Base-by-base conservation (phyloP, 2,888 invertebrate genomes). In the Watsonalla cultraria region DNA sequence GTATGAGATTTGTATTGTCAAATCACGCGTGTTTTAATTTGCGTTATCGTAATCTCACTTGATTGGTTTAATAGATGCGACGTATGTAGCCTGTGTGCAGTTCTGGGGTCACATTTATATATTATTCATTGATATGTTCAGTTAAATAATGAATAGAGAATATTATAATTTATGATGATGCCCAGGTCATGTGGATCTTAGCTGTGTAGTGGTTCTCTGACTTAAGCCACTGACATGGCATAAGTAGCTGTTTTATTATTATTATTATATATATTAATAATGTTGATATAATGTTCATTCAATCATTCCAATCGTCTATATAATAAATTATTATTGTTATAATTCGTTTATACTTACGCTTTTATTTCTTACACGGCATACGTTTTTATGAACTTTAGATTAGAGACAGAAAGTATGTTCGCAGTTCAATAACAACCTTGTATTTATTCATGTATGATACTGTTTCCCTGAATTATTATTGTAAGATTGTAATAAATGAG, bases 391-490 rank as follows among this genome's bases (percentile, higher is more conserved):
- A 42, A 42, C 42, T 42, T 42, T 11, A 11, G 37, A 72, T 78
- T 79, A 79, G 78, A 77, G 78, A 64, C 72, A 65, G 74, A 80
- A 77, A 76, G 76, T 71, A 74, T 77, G 79, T 81, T 83, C 70
- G 82, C 83, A 82, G 82, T 85, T 85, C 84, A 84, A 80, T 82
- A 83, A 79, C 88, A 86, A 84, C 84, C 87, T 84, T 88, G 90
- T 90, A 89, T 90, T 90, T 90, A 90, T 89, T 89, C 85, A 78
- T 90, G 90, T 90, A 90, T 89, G 78, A 90, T 89, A 90, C 84
- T 84, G 87, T 90, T 90, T 88, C 84, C 82, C 86, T 87, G 84
- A 90, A 89, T 82, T 87, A 89, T 86, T 84, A 85, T 85, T 83
- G 80, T 90, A 89, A 89, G 89, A 89, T 84, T 86, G 89, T 88